Evolutionary conservation across 2,113 vertebrate genomes (phyloP).

Genomic region (Lasiurus borealis): DNA sequence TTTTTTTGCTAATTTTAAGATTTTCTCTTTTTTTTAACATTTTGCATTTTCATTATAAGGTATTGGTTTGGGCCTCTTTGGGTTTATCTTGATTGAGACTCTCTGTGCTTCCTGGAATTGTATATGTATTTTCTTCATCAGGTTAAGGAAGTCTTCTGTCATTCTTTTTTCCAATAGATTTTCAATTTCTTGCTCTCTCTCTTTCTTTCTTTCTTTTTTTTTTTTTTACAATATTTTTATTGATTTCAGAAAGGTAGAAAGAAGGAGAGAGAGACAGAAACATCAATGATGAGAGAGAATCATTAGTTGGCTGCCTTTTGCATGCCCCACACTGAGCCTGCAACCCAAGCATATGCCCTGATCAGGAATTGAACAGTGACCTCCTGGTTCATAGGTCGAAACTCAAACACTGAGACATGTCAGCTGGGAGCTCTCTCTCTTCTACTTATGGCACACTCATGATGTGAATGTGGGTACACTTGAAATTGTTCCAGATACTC

Average conservation of each 20-base stretch:
- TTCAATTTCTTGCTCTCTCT: background rate
- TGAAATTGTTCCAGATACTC: background rate
- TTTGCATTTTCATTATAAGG: background rate
- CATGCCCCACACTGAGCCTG: too few relatives aligned
- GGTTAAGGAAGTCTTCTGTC: background rate
- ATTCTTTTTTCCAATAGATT: background rate
- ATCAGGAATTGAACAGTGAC: too few relatives aligned
- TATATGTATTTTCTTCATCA: background rate
- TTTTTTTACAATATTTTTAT: too few relatives aligned
- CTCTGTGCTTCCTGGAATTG: background rate
- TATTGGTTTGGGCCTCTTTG: background rate
- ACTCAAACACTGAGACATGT: too few relatives aligned
- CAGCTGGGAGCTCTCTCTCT: background rate
- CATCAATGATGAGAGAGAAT: too few relatives aligned
- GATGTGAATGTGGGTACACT: background rate
- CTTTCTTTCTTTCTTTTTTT: background rate
- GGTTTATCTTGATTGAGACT: background rate
- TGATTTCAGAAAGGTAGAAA: too few relatives aligned
- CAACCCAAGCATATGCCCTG: too few relatives aligned
- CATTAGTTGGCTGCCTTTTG: too few relatives aligned
- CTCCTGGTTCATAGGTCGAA: too few relatives aligned
- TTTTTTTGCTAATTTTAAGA: background rate
- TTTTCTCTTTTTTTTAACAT: background rate
- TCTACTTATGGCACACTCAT: background rate
- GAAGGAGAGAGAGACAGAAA: too few relatives aligned